Evolutionary conservation across 37 sponge, comb jelly and placozoan species (phyloP), one percentile per base, ranked within the genome.

Genomic region (Oopsacas minuta): DNA sequence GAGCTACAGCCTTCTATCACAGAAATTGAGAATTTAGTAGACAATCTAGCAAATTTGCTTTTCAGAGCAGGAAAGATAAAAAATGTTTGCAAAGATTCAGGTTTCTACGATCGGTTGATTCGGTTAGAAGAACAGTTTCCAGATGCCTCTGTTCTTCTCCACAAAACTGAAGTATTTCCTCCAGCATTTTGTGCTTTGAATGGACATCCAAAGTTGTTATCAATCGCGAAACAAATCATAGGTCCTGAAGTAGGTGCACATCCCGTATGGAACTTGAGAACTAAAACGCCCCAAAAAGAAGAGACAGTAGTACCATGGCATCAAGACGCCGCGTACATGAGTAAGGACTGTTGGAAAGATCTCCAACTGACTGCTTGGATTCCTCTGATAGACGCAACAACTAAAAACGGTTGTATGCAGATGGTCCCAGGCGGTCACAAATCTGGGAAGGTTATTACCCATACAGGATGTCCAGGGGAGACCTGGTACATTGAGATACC

Each of bases 271-370:
- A 91, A 90, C 53, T 81, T 94, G 8, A 86, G 95, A 0, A 37
- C 91, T 32, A 94, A 94, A 85, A 90, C 87, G 20, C 95, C 95
- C 0, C 39, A 84, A 49, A 89, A 92, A 39, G 89, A 90, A n/a
- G 85, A 89, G 81, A 86, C 91, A 39, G 88, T 87, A 0, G 94
- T 94, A 20, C 94, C 94, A 5, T 94, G 94, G 94, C 94, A 94
- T 84, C 95, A 94, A 49, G 95, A 94, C 90, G 90, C 89, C 83
- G 92, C 90, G 49, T 94, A 94, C 88, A 42, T 94, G 85, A 91
- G 90, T 38, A 83, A 52, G 0, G 52, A 84, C 0, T 82, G 86
- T 23, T 83, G 86, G 0, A 8, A 84, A 39, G 88, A 88, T 23
- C 87, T 89, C 37, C 87, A 87, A 39, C 86, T 88, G 36, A 94